phyloP scores from a whole-genome alignment of 2,888 invertebrate genomes.

The Dendrolimus pini region DNA sequence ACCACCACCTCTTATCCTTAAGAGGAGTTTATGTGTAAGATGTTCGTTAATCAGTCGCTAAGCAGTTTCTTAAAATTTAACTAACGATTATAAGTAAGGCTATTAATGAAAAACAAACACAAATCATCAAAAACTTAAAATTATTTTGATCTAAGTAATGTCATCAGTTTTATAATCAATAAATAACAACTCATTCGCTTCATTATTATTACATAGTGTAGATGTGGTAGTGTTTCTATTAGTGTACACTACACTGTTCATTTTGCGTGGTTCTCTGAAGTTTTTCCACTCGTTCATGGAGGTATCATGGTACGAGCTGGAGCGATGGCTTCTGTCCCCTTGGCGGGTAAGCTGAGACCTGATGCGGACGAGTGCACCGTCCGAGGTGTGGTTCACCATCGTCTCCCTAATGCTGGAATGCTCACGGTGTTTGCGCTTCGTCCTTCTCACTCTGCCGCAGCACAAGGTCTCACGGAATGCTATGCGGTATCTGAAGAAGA shows the following conservation, averaged over 20 bases:
- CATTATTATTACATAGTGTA: slow-evolving; percentile 36
- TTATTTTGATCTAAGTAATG: neutral
- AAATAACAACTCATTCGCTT: slow-evolving; percentile 28
- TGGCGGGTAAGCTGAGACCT: slow-evolving; percentile 41
- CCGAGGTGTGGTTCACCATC: slow-evolving; percentile 64
- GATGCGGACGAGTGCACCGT: slow-evolving; percentile 59
- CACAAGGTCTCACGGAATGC: slow-evolving; percentile 87
- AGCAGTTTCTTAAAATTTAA: too few species aligned
- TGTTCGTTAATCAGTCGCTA: too few species aligned
- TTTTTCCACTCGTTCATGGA: slow-evolving; percentile 42
- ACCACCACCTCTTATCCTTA: too few species aligned
- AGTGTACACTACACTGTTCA: slow-evolving; percentile 25
- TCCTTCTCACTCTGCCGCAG: slow-evolving; percentile 68
- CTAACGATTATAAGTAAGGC: too few species aligned
- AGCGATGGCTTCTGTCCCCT: slow-evolving; percentile 28
- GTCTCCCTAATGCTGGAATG: slow-evolving; percentile 79
- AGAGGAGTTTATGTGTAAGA: too few species aligned
- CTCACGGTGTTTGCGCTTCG: slow-evolving; percentile 69
- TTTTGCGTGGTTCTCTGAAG: slow-evolving; percentile 29
- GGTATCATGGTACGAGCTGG: slow-evolving; percentile 35
- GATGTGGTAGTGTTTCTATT: slow-evolving; percentile 24
- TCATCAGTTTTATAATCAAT: slow-evolving; percentile 15
- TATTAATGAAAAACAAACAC: too few species aligned
- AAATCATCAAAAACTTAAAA: neutral
- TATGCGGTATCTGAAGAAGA: slow-evolving; percentile 80